Base-by-base conservation (phyloP, 92 coral and sea anemone species). In the Chrysogorgia sp. region DNA sequence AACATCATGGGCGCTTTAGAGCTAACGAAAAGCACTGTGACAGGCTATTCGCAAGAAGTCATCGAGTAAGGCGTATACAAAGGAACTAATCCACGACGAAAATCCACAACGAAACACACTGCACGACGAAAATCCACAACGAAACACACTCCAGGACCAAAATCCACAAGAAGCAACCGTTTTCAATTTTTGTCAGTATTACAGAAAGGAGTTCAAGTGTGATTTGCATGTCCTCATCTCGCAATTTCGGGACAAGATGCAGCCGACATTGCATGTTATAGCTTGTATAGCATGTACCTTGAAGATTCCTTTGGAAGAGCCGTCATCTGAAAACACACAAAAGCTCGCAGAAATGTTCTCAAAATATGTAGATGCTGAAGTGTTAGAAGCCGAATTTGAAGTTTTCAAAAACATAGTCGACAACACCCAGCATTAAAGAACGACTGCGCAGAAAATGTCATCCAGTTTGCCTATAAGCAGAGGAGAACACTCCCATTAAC, bases 391-490 rank as follows among this genome's bases (percentile, higher is more conserved):
- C n/a, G n/a, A n/a, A n/a, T n/a, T n/a, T n/a, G n/a, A n/a, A 52
- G 59, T 52, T 6, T 52, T 52, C 23, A 6, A 52, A 26, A 52
- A 52, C 20, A 52, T 52, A 52, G 59, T 52, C 59, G 59, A 19
- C 20, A 3, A 19, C 59, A 52, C n/a, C 43, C 43, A 37, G 43
- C 5, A 12, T 37, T 37, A 37, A 37, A 37, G 43, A 37, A 37
- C 43, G 74, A 50, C 21, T 19, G 32, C 52, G 20, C 25, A 21
- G 25, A 40, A 1, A 10, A 37, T 52, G 45, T 66, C 53, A n/a
- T 66, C 55, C 74, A 66, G 37, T 66, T 66, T 41, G 74, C 74
- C 24, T 66, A 66, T 35, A 29, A 66, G 74, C 55, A 66, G 10
- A 66, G 31, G 1, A 66, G 45, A n/a, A 15, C 74, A 40, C 74